Percentiles rank a stretch among this genome's conserved stretches.
Evolutionary conservation across 37 sponge, comb jelly and placozoan species (phyloP).

Genomic region (Mnemiopsis leidyi): DNA sequence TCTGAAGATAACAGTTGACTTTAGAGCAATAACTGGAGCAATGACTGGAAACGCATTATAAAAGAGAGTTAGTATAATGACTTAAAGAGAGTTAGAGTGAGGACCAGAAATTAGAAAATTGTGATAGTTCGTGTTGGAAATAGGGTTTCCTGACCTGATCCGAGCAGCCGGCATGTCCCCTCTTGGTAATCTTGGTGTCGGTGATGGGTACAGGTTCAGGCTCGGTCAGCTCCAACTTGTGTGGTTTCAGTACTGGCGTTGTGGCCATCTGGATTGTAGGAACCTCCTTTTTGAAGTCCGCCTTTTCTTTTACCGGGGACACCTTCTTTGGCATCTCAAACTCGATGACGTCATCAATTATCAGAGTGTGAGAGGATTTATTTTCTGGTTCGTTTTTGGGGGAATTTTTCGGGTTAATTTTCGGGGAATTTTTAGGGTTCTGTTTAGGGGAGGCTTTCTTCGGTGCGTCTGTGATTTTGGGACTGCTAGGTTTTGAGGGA

Average conservation of each 20-base stretch:
- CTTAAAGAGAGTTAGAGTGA: too few species aligned
- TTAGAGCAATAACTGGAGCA: too few species aligned
- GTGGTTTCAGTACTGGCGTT: background rate
- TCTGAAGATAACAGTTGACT: too few species aligned
- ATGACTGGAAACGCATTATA: too few species aligned
- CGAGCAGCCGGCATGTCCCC: background rate
- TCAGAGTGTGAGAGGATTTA: background rate
- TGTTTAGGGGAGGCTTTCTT: background rate
- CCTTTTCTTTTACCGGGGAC: background rate
- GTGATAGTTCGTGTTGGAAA: too few species aligned
- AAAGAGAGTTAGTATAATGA: too few species aligned
- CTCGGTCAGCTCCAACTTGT: conserved; percentile 25
- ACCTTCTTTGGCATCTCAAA: conserved; percentile 34
- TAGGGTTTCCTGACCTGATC: background rate
- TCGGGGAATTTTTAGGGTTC: background rate
- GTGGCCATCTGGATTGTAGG: background rate
- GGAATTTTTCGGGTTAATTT: too few species aligned
- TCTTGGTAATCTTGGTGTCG: conserved; percentile 18
- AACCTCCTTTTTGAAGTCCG: background rate
- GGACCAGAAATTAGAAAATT: too few species aligned
- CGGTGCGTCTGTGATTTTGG: background rate
- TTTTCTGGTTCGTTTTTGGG: background rate
- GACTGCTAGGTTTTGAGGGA: background rate
- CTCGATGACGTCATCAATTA: conserved; percentile 51
- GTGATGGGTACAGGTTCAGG: conserved; percentile 27